Percentiles rank a stretch among this genome's conserved stretches.
phyloP scores from a whole-genome alignment of 2,888 invertebrate species.

The Linnaemya vulpina region DNA sequence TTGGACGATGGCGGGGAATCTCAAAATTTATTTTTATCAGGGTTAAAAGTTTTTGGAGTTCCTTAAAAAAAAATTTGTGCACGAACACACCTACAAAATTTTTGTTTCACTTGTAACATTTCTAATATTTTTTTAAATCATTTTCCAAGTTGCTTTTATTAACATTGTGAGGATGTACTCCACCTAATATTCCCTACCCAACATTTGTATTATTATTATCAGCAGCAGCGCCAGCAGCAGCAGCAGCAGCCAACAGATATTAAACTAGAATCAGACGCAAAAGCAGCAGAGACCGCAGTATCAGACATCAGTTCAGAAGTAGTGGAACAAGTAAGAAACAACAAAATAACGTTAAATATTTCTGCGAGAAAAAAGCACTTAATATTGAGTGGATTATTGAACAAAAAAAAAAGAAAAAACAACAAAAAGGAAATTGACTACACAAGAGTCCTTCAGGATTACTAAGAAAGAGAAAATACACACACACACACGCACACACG shows the following conservation, averaged over 20 bases:
- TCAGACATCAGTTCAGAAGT: slow-evolving; percentile 26
- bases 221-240: no score
- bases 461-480: slow-evolving; percentile 4
- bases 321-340: slow-evolving; percentile 28
- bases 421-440: slow-evolving; percentile 34
- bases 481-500: background rate
- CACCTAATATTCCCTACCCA: slow-evolving; percentile 27
- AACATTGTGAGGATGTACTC: slow-evolving; percentile 23
- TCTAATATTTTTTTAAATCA: background rate
- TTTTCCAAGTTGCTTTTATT: background rate
- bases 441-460: slow-evolving; percentile 21
- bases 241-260: slow-evolving; percentile 32
- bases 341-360: slow-evolving; percentile 30
- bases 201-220: slow-evolving; percentile 31
- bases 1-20: no score
- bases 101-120: slow-evolving; percentile 18
- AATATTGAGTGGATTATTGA: slow-evolving; percentile 19
- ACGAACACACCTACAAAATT: background rate
- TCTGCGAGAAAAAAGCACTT: slow-evolving; percentile 21
- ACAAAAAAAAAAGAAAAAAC: no score
- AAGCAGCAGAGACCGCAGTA: slow-evolving; percentile 23
- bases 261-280: slow-evolving; percentile 2
- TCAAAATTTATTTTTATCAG: no score
- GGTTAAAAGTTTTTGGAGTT: background rate
- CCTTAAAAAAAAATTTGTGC: background rate